phyloP scores from a whole-genome alignment of 2,888 invertebrate genomes.

The Lycia hirtaria region DNA sequence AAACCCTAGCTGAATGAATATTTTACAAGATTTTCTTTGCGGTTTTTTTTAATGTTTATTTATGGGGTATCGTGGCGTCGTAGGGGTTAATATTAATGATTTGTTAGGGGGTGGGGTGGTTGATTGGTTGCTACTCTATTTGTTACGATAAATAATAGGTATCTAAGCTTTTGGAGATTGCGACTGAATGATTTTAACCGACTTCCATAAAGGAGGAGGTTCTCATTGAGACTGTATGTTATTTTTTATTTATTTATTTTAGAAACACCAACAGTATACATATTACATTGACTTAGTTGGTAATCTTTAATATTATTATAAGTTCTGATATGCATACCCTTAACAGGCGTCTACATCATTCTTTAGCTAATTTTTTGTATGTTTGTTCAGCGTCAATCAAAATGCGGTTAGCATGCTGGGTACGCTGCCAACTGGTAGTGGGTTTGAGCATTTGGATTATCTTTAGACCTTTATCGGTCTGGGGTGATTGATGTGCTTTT shows the following conservation, averaged over 20 bases:
- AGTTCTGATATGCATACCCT: too few species aligned
- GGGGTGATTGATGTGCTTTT: too few species aligned
- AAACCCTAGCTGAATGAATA: conserved; percentile 64
- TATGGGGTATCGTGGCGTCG: conserved; percentile 59
- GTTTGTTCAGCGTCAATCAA: too few species aligned
- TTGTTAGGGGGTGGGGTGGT: conserved; percentile 44
- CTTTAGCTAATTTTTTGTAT: too few species aligned
- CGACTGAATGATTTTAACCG: background rate
- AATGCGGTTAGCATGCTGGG: too few species aligned
- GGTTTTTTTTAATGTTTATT: conserved; percentile 76
- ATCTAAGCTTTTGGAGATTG: conserved; percentile 4
- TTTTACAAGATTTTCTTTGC: conserved; percentile 68
- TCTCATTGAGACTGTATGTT: background rate
- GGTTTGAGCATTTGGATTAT: too few species aligned
- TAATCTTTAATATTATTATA: too few species aligned
- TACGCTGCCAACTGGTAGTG: too few species aligned
- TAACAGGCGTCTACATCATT: too few species aligned
- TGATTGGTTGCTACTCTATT: conserved; percentile 47
- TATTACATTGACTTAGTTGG: too few species aligned
- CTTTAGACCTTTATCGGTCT: too few species aligned
- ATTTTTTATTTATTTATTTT: background rate
- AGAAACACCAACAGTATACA: background rate
- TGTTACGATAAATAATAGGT: conserved; percentile 23
- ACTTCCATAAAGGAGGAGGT: too few species aligned
- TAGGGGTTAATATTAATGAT: conserved; percentile 69